Evolutionary conservation across 2,888 invertebrate genomes (phyloP), one percentile per base, ranked within the genome.

Genomic region (Omphaloscelis lunosa): DNA sequence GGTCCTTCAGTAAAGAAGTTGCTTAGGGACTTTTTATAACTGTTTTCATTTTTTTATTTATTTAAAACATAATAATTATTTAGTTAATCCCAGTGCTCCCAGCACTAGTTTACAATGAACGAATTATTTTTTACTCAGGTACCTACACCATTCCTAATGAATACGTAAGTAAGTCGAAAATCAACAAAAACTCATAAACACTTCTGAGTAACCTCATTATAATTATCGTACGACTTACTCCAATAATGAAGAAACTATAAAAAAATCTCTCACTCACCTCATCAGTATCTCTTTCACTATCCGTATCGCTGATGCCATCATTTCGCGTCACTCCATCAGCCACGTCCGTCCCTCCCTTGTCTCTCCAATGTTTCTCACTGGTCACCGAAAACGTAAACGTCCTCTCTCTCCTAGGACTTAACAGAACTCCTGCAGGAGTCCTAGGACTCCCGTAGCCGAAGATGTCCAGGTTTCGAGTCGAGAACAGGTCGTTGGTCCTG

Each of bases 311-410:
- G 34, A 80, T 58, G 9, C 72, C 87, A 63, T 83, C 80, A 51
- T 41, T 74, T 12, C 76, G 66, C 7, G 87, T 80, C 0, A 94
- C 88, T 0, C 94, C 95, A 81, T 96, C 96, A 65, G 95, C 94
- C 0, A 94, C 93, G 74, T 95, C 95, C 85, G 96, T 96, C 84
- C 96, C 96, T 0, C 96, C 96, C 93, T 96, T 96, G 80, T 96
- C 96, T 79, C 95, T 86, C 96, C 96, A 96, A 86, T 96, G 96
- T 85, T 96, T 96, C 90, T 96, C 96, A 79, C 95, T 95, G 3
- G 93, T 95, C 83, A 95, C 91, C 0, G 95, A 94, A 88, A 96
- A 96, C 2, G 95, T 95, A 84, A 96, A 96, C 41, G 92, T 92
- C 45, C 96, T 92, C 61, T 96, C 96, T 20, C 96, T 90, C 9